Percentiles rank a stretch among this genome's conserved stretches.
These are phyloP conservation scores for Choreutis nemorana DNA, from an alignment of 2,888 invertebrate species.

Conservation along the genomic window DNA sequence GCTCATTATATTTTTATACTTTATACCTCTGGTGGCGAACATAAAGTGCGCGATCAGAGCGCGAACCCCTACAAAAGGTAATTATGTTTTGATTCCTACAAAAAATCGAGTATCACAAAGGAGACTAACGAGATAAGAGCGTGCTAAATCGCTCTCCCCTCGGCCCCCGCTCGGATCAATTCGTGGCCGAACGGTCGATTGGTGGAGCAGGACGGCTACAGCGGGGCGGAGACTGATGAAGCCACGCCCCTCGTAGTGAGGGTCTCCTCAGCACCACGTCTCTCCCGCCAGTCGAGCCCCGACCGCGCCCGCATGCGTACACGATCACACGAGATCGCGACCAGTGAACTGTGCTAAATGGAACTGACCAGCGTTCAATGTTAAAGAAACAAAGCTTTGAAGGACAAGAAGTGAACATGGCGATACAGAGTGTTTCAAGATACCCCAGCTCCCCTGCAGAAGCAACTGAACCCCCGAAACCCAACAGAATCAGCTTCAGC, in stretches of 20 bases:
- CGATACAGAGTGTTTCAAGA: constrained; percentile 73
- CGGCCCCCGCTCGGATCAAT: constrained; percentile 56
- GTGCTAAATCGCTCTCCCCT: constrained; percentile 62
- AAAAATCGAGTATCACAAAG: constrained; percentile 63
- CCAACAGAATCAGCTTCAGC: constrained; percentile 81
- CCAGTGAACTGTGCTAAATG: constrained; percentile 56
- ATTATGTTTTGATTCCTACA: constrained; percentile 66
- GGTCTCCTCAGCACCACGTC: constrained; percentile 25
- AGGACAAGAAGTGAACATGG: constrained; percentile 70
- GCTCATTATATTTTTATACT: constrained; percentile 66
- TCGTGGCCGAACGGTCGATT: constrained; percentile 51
- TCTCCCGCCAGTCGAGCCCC: constrained; percentile 50
- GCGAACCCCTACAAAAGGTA: constrained; percentile 66
- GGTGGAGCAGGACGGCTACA: constrained; percentile 46
- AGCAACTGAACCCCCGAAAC: constrained; percentile 68
- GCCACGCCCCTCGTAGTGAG: constrained; percentile 27
- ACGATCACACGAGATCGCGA: constrained; percentile 45
- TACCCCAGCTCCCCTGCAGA: constrained; percentile 72
- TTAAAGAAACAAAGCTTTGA: constrained; percentile 68
- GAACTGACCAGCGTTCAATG: constrained; percentile 66
- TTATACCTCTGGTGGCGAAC: constrained; percentile 50
- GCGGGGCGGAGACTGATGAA: constrained; percentile 13
- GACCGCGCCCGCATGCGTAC: constrained; percentile 63
- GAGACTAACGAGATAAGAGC: constrained; percentile 67
- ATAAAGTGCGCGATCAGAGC: constrained; percentile 64